Evolutionary conservation across 2,888 invertebrate species (phyloP), one percentile per base, ranked within the genome.

Genomic region (Agrotis segetum): DNA sequence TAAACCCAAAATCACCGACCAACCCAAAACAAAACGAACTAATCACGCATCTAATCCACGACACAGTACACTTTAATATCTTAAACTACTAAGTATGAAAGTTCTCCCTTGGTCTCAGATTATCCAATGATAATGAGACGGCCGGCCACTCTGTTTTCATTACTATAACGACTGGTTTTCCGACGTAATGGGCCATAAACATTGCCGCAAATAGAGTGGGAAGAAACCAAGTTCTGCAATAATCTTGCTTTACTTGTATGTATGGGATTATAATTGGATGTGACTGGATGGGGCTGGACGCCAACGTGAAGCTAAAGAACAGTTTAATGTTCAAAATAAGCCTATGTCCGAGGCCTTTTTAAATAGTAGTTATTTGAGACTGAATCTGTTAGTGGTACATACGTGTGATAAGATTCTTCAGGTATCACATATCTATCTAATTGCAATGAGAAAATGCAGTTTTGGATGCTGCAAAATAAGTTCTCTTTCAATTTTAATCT

Each of bases 111-210:
- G 79, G 82, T 82, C 85, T 85, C 86, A 91, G 93, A 92, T 95
- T 94, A 95, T 94, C 93, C 93, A 90, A 90, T 91, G 93, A 92
- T 94, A 95, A 95, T 94, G 94, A 94, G 91, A 82, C 85, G 85
- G 81, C 80, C 84, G 93, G 92, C 93, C 94, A 93, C 94, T 94
- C 92, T 88, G 91, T 94, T 94, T 95, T 94, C 95, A 95, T 94
- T 94, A 94, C 93, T 89, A 87, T 91, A 92, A 93, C 93, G 89
- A 91, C 89, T 92, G 91, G 93, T 92, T 93, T 91, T 92, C 90
- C 88, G 83, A 88, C 87, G 89, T 94, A 95, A 95, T 95, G 93
- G 95, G 79, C 94, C 85, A 95, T 95, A 95, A 95, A 95, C 92
- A 93, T 91, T 76, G 85, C 94, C 93, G 89, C 94, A 93, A 93